Evolutionary conservation across 2,113 vertebrate genomes (phyloP), one percentile per base, ranked within the genome.

Genomic region (Barbus barbus): DNA sequence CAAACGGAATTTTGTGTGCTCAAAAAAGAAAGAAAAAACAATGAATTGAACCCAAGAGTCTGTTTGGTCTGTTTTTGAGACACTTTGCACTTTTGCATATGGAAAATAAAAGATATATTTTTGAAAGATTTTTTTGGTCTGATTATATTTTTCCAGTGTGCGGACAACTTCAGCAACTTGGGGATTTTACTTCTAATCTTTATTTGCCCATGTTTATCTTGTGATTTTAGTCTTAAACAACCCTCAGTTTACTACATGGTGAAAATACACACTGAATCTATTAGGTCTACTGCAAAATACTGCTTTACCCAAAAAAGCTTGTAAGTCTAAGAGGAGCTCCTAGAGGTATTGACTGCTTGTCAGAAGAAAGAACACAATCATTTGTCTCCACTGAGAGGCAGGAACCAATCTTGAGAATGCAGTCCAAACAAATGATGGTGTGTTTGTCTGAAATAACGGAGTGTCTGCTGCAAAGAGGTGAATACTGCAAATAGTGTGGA

Each of bases 311-410:
- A 0, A 26, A 46, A 73, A 73, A 46, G 2, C 41, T 46, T 41
- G 7, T 8, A 9, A 8, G 58, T 58, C 26, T 16, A 22, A 69
- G 38, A 31, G 24, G 44, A 72, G 22, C 65, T 74, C 74, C 78
- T 26, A 20, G 28, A 65, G 51, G 53, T 88, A 92, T 89, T 87
- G 89, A 91, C 79, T 84, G 81, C 36, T 85, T 87, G 89, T 89
- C 89, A 88, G 74, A 73, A 85, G n/a, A 84, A 58, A 84, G 80
- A 89, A 90, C 88, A 90, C 63, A 87, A 88, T 92, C 84, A 88
- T 83, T 87, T 69, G 88, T 87, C 83, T 81, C 16, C 56, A 44
- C 56, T 61, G 56, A 63, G 58, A 79, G 73, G 85, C 88, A 87
- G 87, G 77, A 87, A 90, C 86, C 86, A 87, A 82, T 91, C 88